These are phyloP conservation scores for Parambassis ranga DNA, from an alignment of 2,797 vertebrate genomes.

Conservation along the genomic window DNA sequence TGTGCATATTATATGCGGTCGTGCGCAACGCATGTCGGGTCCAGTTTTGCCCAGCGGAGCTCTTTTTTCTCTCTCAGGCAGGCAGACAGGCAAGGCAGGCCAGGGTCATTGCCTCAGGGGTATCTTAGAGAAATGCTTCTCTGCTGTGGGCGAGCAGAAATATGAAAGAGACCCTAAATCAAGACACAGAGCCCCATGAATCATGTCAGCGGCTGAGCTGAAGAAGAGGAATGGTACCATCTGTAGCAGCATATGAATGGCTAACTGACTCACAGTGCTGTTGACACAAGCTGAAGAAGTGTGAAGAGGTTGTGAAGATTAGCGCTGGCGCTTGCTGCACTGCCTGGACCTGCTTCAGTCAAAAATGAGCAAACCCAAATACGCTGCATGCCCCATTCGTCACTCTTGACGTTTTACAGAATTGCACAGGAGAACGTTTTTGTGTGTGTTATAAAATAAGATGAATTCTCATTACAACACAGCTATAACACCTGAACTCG, in stretches of 20 bases:
- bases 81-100: constrained; percentile 65
- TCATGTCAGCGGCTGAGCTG: constrained; percentile 76
- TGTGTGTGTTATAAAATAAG: constrained; percentile 44
- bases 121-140: constrained; percentile 78
- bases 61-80: constrained; percentile 33
- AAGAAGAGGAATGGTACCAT: constrained; percentile 73
- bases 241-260: constrained; percentile 77
- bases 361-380: constrained; percentile 61
- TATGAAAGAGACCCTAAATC: constrained; percentile 79
- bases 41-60: constrained; percentile 36
- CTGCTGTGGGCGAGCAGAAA: constrained; percentile 73
- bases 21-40: background rate
- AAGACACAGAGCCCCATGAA: constrained; percentile 81
- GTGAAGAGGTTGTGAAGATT: constrained; percentile 78
- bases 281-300: constrained; percentile 75
- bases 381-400: constrained; percentile 52
- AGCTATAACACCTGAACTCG: constrained; percentile 38
- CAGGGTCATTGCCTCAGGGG: constrained; percentile 77
- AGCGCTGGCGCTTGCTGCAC: constrained; percentile 39
- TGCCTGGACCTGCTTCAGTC: constrained; percentile 60
- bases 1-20: background rate
- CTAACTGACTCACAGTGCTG: constrained; percentile 67
- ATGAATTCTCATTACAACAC: constrained; percentile 48
- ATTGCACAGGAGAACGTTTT: constrained; percentile 40
- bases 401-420: constrained; percentile 65